A percentile compares a stretch with the other conserved stretches of the same genome.
These are phyloP conservation scores for Athene cunicularia DNA, from an alignment of 2,113 vertebrate genomes.

Conservation along the genomic window DNA sequence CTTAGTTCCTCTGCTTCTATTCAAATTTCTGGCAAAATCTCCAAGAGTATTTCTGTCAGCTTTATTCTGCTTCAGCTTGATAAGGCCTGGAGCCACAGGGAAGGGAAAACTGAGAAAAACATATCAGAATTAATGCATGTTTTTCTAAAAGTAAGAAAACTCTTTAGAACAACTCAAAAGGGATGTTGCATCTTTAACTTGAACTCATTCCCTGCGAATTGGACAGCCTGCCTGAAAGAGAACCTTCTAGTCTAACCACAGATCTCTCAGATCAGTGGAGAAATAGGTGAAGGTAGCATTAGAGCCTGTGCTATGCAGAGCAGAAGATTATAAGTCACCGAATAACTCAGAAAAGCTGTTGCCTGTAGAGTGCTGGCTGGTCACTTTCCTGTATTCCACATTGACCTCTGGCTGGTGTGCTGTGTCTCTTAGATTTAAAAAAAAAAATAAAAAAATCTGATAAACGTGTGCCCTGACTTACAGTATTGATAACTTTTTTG, in stretches of 20 bases:
- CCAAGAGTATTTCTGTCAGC: background rate
- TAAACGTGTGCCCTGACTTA: background rate
- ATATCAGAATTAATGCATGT: background rate
- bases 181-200: background rate
- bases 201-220: background rate
- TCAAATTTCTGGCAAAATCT: constrained; percentile 45
- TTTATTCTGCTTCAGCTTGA: constrained; percentile 26
- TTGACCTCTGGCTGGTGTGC: background rate
- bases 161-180: background rate
- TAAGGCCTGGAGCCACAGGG: background rate
- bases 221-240: background rate
- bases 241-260: background rate
- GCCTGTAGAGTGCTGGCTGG: background rate
- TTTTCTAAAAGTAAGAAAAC: background rate
- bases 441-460: background rate
- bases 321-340: background rate
- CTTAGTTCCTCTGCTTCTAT: constrained; percentile 40
- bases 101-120: constrained; percentile 25
- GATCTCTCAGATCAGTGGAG: background rate
- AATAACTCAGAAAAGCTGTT: background rate
- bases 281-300: background rate
- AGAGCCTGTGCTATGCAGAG: background rate
- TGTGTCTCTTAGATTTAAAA: background rate
- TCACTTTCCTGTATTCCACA: background rate
- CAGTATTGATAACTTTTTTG: background rate